Evolutionary conservation across 2,797 vertebrate species (phyloP).

Genomic region (Lophura swinhoii): DNA sequence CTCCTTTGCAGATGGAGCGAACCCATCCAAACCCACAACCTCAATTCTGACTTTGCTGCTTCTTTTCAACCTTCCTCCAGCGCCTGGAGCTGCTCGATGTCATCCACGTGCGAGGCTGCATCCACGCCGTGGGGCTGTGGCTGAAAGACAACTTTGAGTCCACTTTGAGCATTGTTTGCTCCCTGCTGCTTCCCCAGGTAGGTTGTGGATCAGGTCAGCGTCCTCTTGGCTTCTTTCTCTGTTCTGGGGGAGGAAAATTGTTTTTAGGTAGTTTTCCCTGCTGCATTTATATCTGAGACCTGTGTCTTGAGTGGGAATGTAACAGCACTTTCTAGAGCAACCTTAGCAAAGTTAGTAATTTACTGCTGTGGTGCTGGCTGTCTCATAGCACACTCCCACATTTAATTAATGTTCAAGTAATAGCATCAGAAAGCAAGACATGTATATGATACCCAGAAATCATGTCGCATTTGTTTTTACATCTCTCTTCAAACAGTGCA

Average conservation of each 20-base stretch:
- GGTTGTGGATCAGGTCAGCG: accelerated
- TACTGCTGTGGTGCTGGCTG: background rate
- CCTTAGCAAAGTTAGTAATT: background rate
- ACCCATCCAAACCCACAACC: accelerated
- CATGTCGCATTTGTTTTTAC: background rate
- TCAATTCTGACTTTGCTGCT: accelerated
- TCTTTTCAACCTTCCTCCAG: conserved; percentile 53
- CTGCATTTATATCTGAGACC: background rate
- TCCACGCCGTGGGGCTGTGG: conserved; percentile 92
- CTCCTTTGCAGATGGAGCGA: background rate
- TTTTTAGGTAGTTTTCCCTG: background rate
- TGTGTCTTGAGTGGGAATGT: background rate
- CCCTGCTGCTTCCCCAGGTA: conserved; percentile 91
- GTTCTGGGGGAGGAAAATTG: background rate
- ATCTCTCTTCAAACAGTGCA: background rate
- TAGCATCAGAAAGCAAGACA: background rate
- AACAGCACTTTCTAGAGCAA: background rate
- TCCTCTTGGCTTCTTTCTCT: background rate
- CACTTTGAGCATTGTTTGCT: conserved; percentile 85
- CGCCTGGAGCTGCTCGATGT: conserved; percentile 82
- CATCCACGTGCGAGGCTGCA: conserved; percentile 91
- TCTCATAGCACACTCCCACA: accelerated
- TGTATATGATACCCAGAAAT: background rate
- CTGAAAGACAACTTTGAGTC: conserved; percentile 89
- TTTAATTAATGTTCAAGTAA: background rate